Conservation (phyloP, 2,888 invertebrate genomes). For the Drosophila meridionalis region DNA sequence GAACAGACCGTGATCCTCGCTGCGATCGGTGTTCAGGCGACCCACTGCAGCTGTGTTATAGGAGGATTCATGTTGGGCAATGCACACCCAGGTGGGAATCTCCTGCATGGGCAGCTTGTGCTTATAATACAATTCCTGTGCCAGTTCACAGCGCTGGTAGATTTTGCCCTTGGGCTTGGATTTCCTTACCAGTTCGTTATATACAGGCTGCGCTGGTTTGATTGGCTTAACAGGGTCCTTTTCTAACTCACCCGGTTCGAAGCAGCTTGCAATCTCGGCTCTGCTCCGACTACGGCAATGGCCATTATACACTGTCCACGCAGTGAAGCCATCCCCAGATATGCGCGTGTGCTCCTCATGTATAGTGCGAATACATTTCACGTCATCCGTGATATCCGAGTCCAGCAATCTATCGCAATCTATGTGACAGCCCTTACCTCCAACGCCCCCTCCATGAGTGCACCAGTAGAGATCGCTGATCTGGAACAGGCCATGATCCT, state of each 20-base stretch:
- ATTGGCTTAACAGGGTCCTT: slow-evolving; percentile 12
- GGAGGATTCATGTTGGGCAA: slow-evolving; percentile 89
- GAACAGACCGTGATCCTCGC: slow-evolving; percentile 90
- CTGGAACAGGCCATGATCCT: slow-evolving; percentile 90
- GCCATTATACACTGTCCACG: slow-evolving; percentile 90
- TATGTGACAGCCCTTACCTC: slow-evolving; percentile 88
- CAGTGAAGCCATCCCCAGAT: slow-evolving; percentile 90
- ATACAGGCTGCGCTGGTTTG: slow-evolving; percentile 3
- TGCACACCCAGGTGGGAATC: slow-evolving; percentile 89
- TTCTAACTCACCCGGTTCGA: slow-evolving; percentile 52
- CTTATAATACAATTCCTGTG: slow-evolving; percentile 86
- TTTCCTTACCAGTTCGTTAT: slow-evolving; percentile 3
- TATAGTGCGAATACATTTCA: slow-evolving; percentile 88
- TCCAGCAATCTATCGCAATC: slow-evolving; percentile 88
- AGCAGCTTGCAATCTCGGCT: slow-evolving; percentile 72
- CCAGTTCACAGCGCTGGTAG: slow-evolving; percentile 89
- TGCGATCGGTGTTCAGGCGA: slow-evolving; percentile 82
- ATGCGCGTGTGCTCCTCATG: slow-evolving; percentile 88
- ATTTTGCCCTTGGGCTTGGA: slow-evolving; percentile 84
- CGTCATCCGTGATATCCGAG: slow-evolving; percentile 89
- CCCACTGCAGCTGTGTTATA: slow-evolving; percentile 88
- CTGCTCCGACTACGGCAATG: slow-evolving; percentile 86
- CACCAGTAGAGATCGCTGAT: slow-evolving; percentile 91
- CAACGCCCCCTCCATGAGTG: slow-evolving; percentile 83
- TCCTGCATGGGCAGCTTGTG: slow-evolving; percentile 86